Evolutionary conservation across 53 echinoderm and acorn worm species (phyloP), one percentile per base, ranked within the genome.

Genomic region (Holothuria scabra): DNA sequence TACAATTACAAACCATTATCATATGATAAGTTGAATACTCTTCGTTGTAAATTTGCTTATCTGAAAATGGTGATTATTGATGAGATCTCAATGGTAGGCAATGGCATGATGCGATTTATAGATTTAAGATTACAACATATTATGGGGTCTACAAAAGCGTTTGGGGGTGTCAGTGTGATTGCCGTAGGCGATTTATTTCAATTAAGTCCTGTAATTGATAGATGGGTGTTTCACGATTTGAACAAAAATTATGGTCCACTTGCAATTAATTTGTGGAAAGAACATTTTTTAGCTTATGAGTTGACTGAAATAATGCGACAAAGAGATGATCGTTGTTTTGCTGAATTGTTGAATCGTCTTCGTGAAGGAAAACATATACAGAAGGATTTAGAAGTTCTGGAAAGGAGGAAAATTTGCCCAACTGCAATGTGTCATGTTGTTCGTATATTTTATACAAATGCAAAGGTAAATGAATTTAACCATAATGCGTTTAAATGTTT

Each of bases 181-280:
- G 23, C 28, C 5, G 63, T 62, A 24, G 63, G 63, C 12, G 63
- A 62, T 13, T 62, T 62, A 62, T 62, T 65, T 52, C 83, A 83
- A 33, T 31, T 83, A 65, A 81, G 65, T 65, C 83, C 83, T 64
- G 83, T 83, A 3, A 3, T 63, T 22, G 83, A 83, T 66, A 22
- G 34, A 16, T 83, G 66, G 83, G 65, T 83, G 7, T 83, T 83
- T 28, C 63, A 21, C 3, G 56, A 66, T 25, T 33, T 31, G 16
- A 65, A 83, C 35, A 65, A 83, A 64, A 65, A 65, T 21, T 83
- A 83, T 83, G 83, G 83, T 25, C 83, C 83, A 61, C 44, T 62
- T 28, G 63, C 63, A 23, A 62, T 13, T 24, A 62, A 62, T 62
- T 28, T 7, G 8, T 62, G 63, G 63, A 62, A 62, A 62, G 23